Percentiles rank a stretch among this genome's conserved stretches.
These are phyloP conservation scores for Amphiprion ocellaris DNA, from an alignment of 2,113 vertebrate genomes.

Conservation along the genomic window DNA sequence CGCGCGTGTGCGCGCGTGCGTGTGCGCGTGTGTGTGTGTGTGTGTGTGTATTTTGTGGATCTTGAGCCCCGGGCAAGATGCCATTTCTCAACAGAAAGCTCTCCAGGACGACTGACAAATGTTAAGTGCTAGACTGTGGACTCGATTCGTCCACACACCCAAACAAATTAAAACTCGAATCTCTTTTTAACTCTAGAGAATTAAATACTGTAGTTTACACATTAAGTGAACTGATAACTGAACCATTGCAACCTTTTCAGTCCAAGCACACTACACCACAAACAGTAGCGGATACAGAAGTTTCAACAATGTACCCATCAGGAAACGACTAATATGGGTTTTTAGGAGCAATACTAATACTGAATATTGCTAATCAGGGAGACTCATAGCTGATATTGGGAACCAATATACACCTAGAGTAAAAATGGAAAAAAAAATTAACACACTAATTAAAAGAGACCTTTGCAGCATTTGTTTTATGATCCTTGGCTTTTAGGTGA, in stretches of 20 bases:
- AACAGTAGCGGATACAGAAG: not conserved
- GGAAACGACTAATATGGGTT: too few species aligned
- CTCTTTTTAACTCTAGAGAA: not conserved
- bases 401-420: too few species aligned
- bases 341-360: too few species aligned
- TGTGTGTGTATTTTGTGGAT: constrained; percentile 30
- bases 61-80: constrained; percentile 33
- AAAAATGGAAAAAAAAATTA: too few species aligned
- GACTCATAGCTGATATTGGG: too few species aligned
- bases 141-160: constrained; percentile 32
- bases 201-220: constrained; percentile 4
- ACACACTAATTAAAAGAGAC: too few species aligned
- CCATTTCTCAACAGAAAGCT: constrained; percentile 59
- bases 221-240: constrained; percentile 1
- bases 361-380: too few species aligned
- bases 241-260: constrained; percentile 4
- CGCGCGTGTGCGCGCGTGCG: constrained; percentile 5
- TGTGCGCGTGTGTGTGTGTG: not conserved
- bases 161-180: constrained; percentile 18
- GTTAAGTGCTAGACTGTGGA: constrained; percentile 51
- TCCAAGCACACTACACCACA: not conserved
- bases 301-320: not conserved
- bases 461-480: too few species aligned
- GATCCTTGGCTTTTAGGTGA: too few species aligned
- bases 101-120: constrained; percentile 54